A percentile compares a stretch with the other conserved stretches of the same genome.
These are phyloP conservation scores for Sminthurides aquaticus DNA, from an alignment of 2,888 invertebrate species.

Conservation along the genomic window DNA sequence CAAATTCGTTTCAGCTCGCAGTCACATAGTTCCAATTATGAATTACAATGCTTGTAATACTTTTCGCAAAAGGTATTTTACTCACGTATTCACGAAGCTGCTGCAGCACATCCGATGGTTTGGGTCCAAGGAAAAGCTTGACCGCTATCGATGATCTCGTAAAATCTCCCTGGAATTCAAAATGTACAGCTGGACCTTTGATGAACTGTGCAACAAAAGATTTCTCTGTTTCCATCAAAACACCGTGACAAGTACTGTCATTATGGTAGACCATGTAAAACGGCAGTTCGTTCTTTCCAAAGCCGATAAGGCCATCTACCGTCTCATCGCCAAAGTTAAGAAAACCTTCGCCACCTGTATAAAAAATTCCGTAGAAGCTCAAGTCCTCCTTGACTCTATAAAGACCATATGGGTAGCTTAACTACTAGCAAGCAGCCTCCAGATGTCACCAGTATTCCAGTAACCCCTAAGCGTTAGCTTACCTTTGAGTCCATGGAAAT, in stretches of 20 bases:
- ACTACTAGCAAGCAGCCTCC: too few relatives aligned
- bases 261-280: constrained; percentile 46
- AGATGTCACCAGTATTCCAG: too few relatives aligned
- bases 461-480: not conserved
- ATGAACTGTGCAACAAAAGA: constrained; percentile 54
- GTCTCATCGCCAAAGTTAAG: constrained; percentile 17
- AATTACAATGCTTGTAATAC: too few relatives aligned
- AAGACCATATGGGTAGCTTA: too few relatives aligned
- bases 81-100: constrained; percentile 44
- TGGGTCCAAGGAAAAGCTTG: constrained; percentile 52
- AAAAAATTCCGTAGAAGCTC: not conserved
- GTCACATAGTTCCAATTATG: too few relatives aligned
- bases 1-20: too few relatives aligned
- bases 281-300: constrained; percentile 41
- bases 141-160: constrained; percentile 31
- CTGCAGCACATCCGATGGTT: constrained; percentile 50
- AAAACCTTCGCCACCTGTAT: constrained; percentile 29
- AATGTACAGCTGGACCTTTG: constrained; percentile 51
- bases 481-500: constrained; percentile 41
- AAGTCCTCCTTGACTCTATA: not conserved
- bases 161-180: constrained; percentile 43
- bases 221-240: constrained; percentile 52
- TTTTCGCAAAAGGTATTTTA: not conserved
- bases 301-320: constrained; percentile 30
- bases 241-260: constrained; percentile 54